Conservation (phyloP, 1,140 invertebrate species). For the Scaptomyza hsui region DNA sequence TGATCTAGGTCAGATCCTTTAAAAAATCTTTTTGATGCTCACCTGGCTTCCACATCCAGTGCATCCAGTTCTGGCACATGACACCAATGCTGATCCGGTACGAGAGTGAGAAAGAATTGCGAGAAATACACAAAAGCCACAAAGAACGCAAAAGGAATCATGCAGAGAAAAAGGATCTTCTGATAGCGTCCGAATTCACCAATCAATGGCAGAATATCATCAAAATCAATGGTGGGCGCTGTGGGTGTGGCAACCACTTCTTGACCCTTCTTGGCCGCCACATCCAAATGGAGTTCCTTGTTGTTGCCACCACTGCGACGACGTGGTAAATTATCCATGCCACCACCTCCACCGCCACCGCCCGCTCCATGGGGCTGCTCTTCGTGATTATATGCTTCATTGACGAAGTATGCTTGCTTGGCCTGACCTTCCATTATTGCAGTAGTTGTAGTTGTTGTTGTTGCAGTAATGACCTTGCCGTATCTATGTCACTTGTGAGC, state of each 20-base stretch:
- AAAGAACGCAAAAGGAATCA: conserved; percentile 94
- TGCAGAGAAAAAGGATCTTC: conserved; percentile 91
- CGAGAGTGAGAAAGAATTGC: conserved; percentile 93
- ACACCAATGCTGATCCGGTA: conserved; percentile 92
- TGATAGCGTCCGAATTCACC: conserved; percentile 96
- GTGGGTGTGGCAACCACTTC: conserved; percentile 9
- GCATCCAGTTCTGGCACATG: conserved; percentile 87
- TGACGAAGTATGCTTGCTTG: conserved; percentile 77
- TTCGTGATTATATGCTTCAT: conserved; percentile 73
- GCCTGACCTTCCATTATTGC: conserved; percentile 71
- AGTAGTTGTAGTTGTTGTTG: conserved; percentile 3
- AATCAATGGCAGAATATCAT: conserved; percentile 92
- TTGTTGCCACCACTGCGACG: conserved; percentile 75
- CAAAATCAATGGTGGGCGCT: conserved; percentile 88
- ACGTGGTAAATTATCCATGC: conserved; percentile 46
- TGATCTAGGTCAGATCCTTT: too few relatives aligned
- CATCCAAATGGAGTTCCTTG: conserved; percentile 67
- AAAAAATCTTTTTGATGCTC: too few relatives aligned
- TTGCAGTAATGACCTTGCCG: conserved; percentile 50
- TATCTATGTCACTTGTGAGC: conserved; percentile 58
- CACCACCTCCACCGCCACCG: conserved; percentile 3
- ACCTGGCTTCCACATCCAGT: conserved; percentile 89
- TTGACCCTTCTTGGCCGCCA: conserved; percentile 46
- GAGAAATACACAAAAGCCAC: conserved; percentile 94
- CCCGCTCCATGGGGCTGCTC: conserved; percentile 40